Evolutionary conservation across 2,888 invertebrate species (phyloP), one percentile per base, ranked within the genome.

Genomic region (Kryphioiulus occultus): DNA sequence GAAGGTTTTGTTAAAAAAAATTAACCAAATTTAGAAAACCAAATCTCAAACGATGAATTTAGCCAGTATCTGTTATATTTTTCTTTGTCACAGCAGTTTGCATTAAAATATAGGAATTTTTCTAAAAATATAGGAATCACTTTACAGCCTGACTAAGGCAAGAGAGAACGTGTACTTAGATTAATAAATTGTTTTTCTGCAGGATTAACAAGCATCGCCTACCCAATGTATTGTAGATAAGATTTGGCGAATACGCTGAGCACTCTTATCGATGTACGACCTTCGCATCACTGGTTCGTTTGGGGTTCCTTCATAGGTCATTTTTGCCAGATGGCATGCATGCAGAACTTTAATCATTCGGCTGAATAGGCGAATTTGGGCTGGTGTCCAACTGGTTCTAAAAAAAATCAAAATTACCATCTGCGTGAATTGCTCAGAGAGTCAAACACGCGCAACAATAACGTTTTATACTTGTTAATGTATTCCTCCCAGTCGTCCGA

Each of bases 271-370:
- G 0, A 96, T 93, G n/a, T 94, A 93, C 1, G 94, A 93, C 68
- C 96, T 93, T 87, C 96, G 93, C 89, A 94, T 92, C 30, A 96
- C 93, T 0, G 96, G 94, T 91, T 96, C 96, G 91, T 95, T 94
- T 86, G 92, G 91, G 19, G 92, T 92, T 15, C 93, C 94, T 83
- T 92, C 92, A 90, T 94, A 94, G 0, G 95, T 93, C 86, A 96
- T 92, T 87, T 95, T 89, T 26, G 92, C 91, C 32, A 92, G 90
- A 82, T 91, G 93, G 91, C 96, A 95, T 10, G 93, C 92, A 90
- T 95, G 94, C 78, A 96, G 92, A 89, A 95, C 94, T 89, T 93
- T 93, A 15, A 94, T 92, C 5, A 95, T 94, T 90, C 94, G 94
- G 88, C 93, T 93, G 90, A 95, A 96, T 47, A 96, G 91, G 84